Base-by-base conservation (phyloP, 2,888 invertebrate species). In the Sclerodermus sp. region DNA sequence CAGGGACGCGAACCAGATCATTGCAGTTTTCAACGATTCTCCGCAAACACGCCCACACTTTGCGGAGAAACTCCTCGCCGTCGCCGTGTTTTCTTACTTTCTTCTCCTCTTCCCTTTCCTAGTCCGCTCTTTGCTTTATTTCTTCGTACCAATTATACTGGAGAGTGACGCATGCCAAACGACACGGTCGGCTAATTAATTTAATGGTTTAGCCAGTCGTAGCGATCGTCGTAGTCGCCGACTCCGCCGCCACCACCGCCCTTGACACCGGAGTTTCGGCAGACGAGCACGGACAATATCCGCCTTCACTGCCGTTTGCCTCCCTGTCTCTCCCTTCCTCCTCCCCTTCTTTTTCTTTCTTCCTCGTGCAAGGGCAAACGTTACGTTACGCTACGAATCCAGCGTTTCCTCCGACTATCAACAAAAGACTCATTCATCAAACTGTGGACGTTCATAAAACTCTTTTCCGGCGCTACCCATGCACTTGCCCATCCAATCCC, bases 181-280 rank as follows among this genome's bases (percentile, higher is more conserved):
- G 65, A 48, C 36, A 62, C 50, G 62, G 55, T 57, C 51, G 52
- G 65, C 46, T 56, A 60, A 64, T 65, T 57, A 62, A 64, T 67
- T 61, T 66, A 64, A 67, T 62, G 57, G 57, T 43, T 50, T 44
- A 48, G 23, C 23, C 4, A 23, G 23, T 34, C 34, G 46, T 42
- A 23, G 45, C 29, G 38, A 49, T 42, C n/a, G 50, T 32, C 45
- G 41, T 57, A n/a, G n/a, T n/a, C n/a, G n/a, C n/a, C n/a, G n/a
- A n/a, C n/a, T n/a, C n/a, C n/a, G n/a, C n/a, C n/a, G n/a, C n/a
- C n/a, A 23, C 8, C 23, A 23, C 23, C 57, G 69, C 65, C 72
- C 71, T 73, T 73, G 73, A 69, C 67, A 60, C 62, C 63, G 61
- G 67, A 71, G 72, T 69, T 66, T 66, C 74, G 71, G 66, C 64